Conservation (phyloP, 2,888 invertebrate species). For the Nomada goodeniana region DNA sequence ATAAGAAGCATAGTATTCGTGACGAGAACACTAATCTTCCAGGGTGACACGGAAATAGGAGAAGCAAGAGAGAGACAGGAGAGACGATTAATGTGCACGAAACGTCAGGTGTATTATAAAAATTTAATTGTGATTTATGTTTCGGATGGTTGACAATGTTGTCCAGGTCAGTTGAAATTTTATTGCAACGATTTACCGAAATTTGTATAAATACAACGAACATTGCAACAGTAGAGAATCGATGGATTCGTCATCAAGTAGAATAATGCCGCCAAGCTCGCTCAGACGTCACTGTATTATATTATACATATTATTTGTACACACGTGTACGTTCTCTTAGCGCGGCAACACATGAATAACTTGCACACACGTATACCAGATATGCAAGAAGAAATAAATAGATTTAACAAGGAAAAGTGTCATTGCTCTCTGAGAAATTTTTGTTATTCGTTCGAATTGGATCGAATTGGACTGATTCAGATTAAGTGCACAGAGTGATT, state of each 20-base stretch:
- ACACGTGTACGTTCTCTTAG: too few species aligned
- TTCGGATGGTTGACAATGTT: not conserved
- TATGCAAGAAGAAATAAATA: not conserved
- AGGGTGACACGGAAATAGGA: too few species aligned
- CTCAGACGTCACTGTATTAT: not conserved
- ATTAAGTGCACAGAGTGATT: slow-evolving; percentile 5
- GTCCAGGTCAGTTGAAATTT: not conserved
- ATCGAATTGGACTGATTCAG: slow-evolving; percentile 13
- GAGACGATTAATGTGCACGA: too few species aligned
- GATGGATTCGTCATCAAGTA: not conserved
- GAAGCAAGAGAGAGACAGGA: too few species aligned
- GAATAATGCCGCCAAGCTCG: not conserved
- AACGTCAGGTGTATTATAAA: not conserved
- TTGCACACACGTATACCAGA: too few species aligned
- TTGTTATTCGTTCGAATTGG: slow-evolving; percentile 5
- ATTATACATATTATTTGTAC: not conserved
- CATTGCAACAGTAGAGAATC: not conserved
- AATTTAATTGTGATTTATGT: not conserved
- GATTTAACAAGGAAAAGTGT: not conserved
- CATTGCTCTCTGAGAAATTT: not conserved
- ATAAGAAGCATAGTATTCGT: too few species aligned
- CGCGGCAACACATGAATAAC: too few species aligned
- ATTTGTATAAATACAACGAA: not conserved
- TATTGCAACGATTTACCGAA: too few species aligned
- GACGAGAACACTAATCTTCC: not conserved